A percentile compares a stretch with the other conserved stretches of the same genome.
Conservation (phyloP, 2,797 vertebrate species). For the Mus caroli region DNA sequence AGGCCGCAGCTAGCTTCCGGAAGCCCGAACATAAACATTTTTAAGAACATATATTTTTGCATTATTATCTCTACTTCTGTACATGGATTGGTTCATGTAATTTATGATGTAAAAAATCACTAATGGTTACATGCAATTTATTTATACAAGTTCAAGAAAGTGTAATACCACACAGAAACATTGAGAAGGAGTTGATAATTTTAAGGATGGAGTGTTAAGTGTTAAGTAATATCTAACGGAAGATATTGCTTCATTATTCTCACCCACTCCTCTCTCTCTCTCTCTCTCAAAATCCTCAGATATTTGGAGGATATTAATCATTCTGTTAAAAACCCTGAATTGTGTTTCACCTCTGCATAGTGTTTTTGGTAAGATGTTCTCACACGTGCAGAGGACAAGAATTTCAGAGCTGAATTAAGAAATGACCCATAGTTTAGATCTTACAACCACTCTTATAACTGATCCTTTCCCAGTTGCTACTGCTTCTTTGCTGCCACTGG, state of each 20-base stretch:
- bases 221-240: background rate
- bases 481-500: background rate
- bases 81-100: background rate
- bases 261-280: background rate
- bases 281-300: background rate
- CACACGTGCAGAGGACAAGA: accelerated
- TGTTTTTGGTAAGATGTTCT: background rate
- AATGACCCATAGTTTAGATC: background rate
- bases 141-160: background rate
- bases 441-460: accelerated
- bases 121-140: background rate
- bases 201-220: background rate
- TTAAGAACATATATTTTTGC: background rate
- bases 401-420: background rate
- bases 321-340: background rate
- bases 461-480: background rate
- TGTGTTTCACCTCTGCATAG: background rate
- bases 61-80: slow-evolving; percentile 29
- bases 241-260: too few relatives aligned
- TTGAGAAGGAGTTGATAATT: background rate
- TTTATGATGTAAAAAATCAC: background rate
- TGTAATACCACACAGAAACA: background rate
- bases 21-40: background rate
- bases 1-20: too few relatives aligned
- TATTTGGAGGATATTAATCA: background rate